Percentiles rank a stretch among this genome's conserved stretches.
These are phyloP conservation scores for Anolis apletophallus DNA, from an alignment of 2,797 vertebrate species.

Conservation along the genomic window DNA sequence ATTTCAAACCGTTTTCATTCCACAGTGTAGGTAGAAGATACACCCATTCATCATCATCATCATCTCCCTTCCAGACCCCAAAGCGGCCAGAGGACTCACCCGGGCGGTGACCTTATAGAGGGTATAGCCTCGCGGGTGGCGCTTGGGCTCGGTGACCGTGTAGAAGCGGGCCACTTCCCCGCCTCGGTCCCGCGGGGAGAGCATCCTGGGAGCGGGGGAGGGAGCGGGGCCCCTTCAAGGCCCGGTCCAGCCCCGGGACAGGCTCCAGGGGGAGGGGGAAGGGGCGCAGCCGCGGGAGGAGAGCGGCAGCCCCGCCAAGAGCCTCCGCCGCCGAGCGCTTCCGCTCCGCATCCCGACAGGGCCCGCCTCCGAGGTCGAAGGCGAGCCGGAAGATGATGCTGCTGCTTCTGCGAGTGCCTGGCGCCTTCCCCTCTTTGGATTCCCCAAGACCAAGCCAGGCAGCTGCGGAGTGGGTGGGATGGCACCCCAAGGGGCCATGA, in stretches of 20 bases:
- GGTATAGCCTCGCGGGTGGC: constrained; percentile 92
- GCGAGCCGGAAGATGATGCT: background rate
- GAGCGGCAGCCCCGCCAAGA: constrained; percentile 20
- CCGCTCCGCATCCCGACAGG: too few species aligned
- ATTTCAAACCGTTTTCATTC: too few species aligned
- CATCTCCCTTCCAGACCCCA: background rate
- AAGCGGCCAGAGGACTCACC: constrained; percentile 86
- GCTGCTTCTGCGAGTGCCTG: too few species aligned
- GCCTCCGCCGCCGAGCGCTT: too few species aligned
- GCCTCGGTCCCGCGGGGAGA: constrained; percentile 85
- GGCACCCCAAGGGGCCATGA: too few species aligned
- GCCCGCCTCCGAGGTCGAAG: background rate
- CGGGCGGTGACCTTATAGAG: constrained; percentile 97
- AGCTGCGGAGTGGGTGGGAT: too few species aligned
- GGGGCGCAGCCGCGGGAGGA: background rate
- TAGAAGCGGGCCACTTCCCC: constrained; percentile 96
- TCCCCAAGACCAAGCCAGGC: too few species aligned
- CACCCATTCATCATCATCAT: too few species aligned
- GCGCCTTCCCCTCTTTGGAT: too few species aligned
- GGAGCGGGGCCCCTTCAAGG: too few species aligned
- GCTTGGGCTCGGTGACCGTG: constrained; percentile 94
- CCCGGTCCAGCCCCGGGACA: constrained; percentile 28
- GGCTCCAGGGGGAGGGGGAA: constrained; percentile 43
- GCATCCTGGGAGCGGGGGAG: constrained; percentile 82
- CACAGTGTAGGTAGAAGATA: too few species aligned